Base-by-base conservation (phyloP, 1,140 invertebrate genomes). In the Papilio glaucus region DNA sequence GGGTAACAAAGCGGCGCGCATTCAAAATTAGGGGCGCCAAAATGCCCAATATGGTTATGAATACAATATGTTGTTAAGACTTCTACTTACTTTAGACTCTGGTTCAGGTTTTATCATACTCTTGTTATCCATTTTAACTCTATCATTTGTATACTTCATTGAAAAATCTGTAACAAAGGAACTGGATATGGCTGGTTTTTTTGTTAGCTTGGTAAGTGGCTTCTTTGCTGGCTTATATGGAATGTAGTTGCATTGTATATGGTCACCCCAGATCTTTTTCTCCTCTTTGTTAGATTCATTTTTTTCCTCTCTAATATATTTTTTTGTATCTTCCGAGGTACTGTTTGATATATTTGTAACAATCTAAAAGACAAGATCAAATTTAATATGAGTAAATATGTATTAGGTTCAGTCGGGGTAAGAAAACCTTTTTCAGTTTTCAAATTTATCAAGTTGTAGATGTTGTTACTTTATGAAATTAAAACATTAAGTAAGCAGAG, bases 321-420 rank as follows among this genome's bases (percentile, higher is more conserved):
- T 83, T 82, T 91, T 94, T 21, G 91, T 81, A 18, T 94, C 91
- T 57, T 94, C 93, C 26, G 86, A 83, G 81, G 94, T 83, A 57
- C 84, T 78, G 57, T 71, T 85, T 42, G 87, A 89, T 81, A 94
- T 91, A 81, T 86, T 82, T 80, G 74, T 82, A 29, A 94, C 92
- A 71, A 92, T 81, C 93, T 94, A 78, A 53, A 90, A 90, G 39
- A 13, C 5, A 24, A 21, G 0, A 49, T 61, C 15, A 7, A 9
- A 69, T 33, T 33, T 33, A 33, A 33, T 33, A 3, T 33, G 29
- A 33, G 29, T 6, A 33, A 33, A 33, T 33, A 2, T 33, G 29
- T 33, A 33, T 3, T 33, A 33, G 2, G 29, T 33, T n/a, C n/a
- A n/a, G n/a, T n/a, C n/a, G n/a, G n/a, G n/a, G n/a, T n/a, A n/a